Conservation (phyloP, 2,113 vertebrate genomes). For the Tapirus terrestris region DNA sequence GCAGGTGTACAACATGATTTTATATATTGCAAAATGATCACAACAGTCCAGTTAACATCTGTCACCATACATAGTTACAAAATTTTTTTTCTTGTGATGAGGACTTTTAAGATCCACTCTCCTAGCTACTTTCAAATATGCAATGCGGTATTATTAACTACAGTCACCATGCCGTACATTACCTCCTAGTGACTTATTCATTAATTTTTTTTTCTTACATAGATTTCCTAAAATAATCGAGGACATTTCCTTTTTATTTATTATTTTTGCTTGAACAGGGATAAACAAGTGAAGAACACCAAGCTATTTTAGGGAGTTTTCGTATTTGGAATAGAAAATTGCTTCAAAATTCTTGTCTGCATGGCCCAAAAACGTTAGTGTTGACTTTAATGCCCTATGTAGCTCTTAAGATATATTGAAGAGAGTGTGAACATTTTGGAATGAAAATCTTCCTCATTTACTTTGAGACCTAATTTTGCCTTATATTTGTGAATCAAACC, state of each 20-base stretch:
- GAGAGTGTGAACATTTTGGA: conserved; percentile 23
- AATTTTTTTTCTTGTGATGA: neutral
- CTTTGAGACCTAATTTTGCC: neutral
- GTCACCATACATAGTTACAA: neutral
- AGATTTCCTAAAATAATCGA: conserved; percentile 35
- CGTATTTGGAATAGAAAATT: conserved; percentile 50
- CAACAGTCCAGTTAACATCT: neutral
- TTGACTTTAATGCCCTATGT: neutral
- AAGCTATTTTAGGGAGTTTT: conserved; percentile 43
- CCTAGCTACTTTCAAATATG: neutral
- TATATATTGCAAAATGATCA: neutral
- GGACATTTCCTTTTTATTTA: neutral
- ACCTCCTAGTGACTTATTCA: neutral
- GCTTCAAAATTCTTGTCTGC: neutral
- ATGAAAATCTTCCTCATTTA: neutral
- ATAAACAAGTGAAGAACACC: neutral
- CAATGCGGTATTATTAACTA: neutral
- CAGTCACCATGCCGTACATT: neutral
- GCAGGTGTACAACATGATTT: neutral
- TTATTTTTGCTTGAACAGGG: conserved; percentile 35
- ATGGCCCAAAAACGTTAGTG: neutral
- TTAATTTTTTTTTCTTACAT: neutral
- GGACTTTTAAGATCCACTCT: neutral
- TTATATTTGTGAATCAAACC: conserved; percentile 13
- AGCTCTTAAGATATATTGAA: neutral